Evolutionary conservation across 1,140 invertebrate species (phyloP).

Genomic region (Atopsyche davidsoni): DNA sequence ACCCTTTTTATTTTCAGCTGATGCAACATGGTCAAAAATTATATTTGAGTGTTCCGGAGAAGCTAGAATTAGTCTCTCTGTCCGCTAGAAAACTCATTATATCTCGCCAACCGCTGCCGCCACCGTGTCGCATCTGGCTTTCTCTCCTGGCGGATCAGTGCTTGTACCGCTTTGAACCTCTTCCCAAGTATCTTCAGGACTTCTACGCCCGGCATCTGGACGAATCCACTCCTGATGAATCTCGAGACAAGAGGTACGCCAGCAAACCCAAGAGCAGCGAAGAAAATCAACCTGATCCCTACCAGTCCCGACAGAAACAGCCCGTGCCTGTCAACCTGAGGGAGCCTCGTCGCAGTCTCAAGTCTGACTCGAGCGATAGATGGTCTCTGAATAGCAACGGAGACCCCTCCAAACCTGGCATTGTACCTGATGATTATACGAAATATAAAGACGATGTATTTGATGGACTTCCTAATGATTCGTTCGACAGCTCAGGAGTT

Average conservation of each 20-base stretch:
- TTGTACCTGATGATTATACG: conserved; percentile 1
- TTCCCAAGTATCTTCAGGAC: conserved; percentile 26
- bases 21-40: conserved; percentile 25
- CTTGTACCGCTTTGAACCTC: conserved; percentile 20
- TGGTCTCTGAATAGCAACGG: conserved; percentile 25
- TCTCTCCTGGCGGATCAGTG: conserved; percentile 24
- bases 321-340: background rate
- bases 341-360: conserved; percentile 1
- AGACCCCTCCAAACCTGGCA: background rate
- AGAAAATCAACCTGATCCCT: conserved; percentile 2
- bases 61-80: conserved; percentile 22
- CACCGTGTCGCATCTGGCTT: conserved; percentile 21
- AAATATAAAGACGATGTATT: conserved; percentile 24
- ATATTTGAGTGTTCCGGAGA: conserved; percentile 18
- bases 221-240: conserved; percentile 9
- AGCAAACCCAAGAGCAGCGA: background rate
- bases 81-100: conserved; percentile 21
- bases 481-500: conserved; percentile 12
- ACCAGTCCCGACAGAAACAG: too few relatives aligned
- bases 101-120: conserved; percentile 15
- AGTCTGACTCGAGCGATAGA: conserved; percentile 27
- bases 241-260: conserved; percentile 3
- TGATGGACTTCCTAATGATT: conserved; percentile 12
- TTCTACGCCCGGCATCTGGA: conserved; percentile 26
- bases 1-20: conserved; percentile 15